phyloP scores from a whole-genome alignment of 2,113 vertebrate genomes.

The Micromys minutus region DNA sequence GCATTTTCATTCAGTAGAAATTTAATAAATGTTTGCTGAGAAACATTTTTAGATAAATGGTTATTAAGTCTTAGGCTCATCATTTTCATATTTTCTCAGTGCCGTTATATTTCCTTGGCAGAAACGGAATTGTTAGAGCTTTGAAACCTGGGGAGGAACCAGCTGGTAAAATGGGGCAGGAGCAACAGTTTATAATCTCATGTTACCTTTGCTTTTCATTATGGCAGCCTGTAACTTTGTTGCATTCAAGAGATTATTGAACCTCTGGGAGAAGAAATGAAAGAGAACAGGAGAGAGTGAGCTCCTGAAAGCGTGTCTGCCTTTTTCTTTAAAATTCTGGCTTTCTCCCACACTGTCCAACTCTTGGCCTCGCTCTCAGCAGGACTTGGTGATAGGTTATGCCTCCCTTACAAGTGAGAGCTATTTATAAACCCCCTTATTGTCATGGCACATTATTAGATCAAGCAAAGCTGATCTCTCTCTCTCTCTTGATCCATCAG shows the following conservation, averaged over 20 bases:
- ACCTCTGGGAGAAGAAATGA: neutral
- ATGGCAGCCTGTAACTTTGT: constrained; percentile 26
- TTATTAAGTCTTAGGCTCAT: constrained; percentile 22
- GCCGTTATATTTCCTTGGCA: constrained; percentile 37
- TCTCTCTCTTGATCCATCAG: neutral
- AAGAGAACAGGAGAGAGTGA: neutral
- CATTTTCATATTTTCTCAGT: constrained; percentile 51
- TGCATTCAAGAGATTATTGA: constrained; percentile 22
- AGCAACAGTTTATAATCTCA: neutral
- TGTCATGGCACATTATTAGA: neutral
- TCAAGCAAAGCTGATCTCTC: neutral
- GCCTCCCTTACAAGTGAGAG: neutral
- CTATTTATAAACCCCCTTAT: neutral
- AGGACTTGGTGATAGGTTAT: neutral
- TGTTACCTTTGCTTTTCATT: constrained; percentile 10
- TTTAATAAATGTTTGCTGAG: constrained; percentile 50
- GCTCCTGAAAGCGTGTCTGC: neutral
- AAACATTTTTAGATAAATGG: constrained; percentile 45
- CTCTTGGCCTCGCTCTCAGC: neutral
- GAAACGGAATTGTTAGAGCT: constrained; percentile 52
- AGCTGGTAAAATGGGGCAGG: neutral
- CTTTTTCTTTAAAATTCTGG: neutral
- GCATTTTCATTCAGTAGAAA: constrained; percentile 29
- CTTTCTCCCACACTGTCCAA: neutral
- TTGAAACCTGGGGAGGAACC: neutral